Percentiles rank a stretch among this genome's conserved stretches.
Evolutionary conservation across 2,888 invertebrate species (phyloP).

Genomic region (Lamellibrachia columna): DNA sequence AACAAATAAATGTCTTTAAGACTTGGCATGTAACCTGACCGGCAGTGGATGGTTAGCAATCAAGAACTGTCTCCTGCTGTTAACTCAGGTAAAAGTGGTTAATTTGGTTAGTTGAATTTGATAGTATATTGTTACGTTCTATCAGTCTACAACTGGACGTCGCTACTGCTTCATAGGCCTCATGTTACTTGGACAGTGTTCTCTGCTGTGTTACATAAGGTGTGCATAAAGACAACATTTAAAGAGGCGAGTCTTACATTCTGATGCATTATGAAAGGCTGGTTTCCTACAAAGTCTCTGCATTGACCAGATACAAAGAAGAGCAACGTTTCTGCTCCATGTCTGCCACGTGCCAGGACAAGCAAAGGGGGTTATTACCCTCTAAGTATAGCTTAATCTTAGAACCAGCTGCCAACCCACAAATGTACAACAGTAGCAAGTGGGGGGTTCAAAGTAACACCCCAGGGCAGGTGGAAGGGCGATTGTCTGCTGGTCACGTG

Average conservation of each 20-base stretch:
- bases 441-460: background rate
- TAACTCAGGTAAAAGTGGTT: background rate
- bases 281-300: background rate
- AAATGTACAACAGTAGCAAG: conserved; percentile 4
- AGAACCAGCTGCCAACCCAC: conserved; percentile 16
- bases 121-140: background rate
- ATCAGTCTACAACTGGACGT: background rate
- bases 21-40: background rate
- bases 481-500: background rate
- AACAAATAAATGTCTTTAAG: background rate
- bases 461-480: background rate
- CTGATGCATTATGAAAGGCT: too few relatives aligned
- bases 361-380: conserved; percentile 4
- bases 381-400: conserved; percentile 10
- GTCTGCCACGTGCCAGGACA: conserved; percentile 12
- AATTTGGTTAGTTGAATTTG: background rate
- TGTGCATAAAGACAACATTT: background rate
- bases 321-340: background rate
- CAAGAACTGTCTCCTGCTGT: background rate
- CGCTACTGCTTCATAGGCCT: background rate
- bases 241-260: background rate
- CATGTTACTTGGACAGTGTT: background rate
- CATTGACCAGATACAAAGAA: background rate
- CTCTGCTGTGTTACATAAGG: background rate
- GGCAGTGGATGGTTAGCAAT: background rate